phyloP scores from a whole-genome alignment of 2,113 vertebrate genomes.

The Oryctolagus cuniculus region mOryCun1.1 NC_091453.1:1413001-1413500 shows the following conservation, averaged over 20 bases:
- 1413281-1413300: neutral
- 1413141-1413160: neutral
- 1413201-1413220: rapidly evolving
- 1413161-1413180: slow-evolving; percentile 1
- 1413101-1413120: neutral
- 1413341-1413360: neutral
- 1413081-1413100: neutral
- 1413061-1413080: neutral
- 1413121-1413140: neutral
- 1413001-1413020: neutral
- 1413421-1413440: neutral
- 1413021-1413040: neutral
- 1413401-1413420: neutral
- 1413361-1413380: neutral
- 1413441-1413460: neutral
- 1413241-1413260: too few relatives aligned
- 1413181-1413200: neutral
- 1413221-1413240: neutral
- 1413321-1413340: neutral
- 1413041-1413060: slow-evolving; percentile 31
- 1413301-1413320: neutral
- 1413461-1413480: neutral
- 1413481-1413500: neutral
- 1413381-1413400: neutral
- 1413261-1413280: too few relatives aligned